Evolutionary conservation across 37 sponge, comb jelly and placozoan genomes (phyloP), one percentile per base, ranked within the genome.

Genomic region (Ianthella basta): DNA sequence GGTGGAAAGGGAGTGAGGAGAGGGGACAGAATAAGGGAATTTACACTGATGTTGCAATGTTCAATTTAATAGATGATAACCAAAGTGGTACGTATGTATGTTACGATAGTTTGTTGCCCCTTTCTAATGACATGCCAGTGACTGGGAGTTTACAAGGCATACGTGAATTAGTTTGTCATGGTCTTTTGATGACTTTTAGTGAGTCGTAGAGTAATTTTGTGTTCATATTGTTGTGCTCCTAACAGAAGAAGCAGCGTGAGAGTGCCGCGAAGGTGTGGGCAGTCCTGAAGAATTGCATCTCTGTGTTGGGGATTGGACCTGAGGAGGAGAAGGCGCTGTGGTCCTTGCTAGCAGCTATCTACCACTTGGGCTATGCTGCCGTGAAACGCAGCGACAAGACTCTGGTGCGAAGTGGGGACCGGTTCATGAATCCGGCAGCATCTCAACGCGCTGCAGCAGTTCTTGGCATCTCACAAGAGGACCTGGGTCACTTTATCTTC

Each of bases 271-370:
- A 84, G 80, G 95, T 91, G 57, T 96, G 97, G 97, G 91, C 87
- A 40, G 72, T 93, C 34, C 87, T 94, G 37, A 88, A 90, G 94
- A 91, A 91, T 86, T 91, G 90, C 23, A 70, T 96, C 81, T 80
- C 87, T 38, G 88, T 87, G 2, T 82, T 97, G 19, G 86, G 60
- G 25, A 92, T 97, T 23, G 84, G 90, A 27, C 78, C 80, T 12
- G 96, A 95, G 63, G 96, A 99, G 88, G 97, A 94, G 20, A 86
- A 85, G 82, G 99, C 93, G 0, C 80, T 99, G 44, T 93, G 98
- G 94, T 93, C 94, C 39, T 86, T 99, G n/a, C 87, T 99, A 39
- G 98, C 99, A 19, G 97, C 97, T 64, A 93, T 99, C 44, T 95
- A 93, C 59, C 99, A 99, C 78, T 82, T 99, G 55, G 99, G 99